phyloP scores from a whole-genome alignment of 2,113 vertebrate genomes.

The Podarcis cretensis region DNA sequence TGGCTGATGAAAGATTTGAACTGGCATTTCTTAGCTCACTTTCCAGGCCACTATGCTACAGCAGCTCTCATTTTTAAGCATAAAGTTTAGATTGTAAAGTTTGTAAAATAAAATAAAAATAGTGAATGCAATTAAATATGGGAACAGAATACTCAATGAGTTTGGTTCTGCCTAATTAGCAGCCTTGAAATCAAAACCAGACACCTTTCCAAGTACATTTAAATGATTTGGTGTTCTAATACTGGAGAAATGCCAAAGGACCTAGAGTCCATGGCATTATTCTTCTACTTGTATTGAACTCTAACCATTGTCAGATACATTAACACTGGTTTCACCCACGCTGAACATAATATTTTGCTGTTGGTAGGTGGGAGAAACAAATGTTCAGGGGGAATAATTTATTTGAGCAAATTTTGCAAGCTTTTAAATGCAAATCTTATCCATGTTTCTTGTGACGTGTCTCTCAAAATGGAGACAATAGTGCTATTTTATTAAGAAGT shows the following conservation, averaged over 20 bases:
- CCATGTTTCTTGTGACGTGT: not conserved
- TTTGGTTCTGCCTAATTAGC: not conserved
- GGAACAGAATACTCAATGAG: not conserved
- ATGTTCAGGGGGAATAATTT: not conserved
- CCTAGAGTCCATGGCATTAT: not conserved
- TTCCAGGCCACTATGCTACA: not conserved
- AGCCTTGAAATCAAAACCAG: not conserved
- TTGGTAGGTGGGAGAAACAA: not conserved
- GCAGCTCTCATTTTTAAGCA: not conserved
- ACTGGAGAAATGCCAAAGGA: not conserved
- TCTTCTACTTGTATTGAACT: not conserved
- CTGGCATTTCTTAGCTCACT: no score
- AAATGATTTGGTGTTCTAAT: not conserved
- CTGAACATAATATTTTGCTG: not conserved
- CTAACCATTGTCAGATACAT: not conserved
- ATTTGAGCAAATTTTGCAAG: not conserved
- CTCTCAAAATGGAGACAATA: slow-evolving; percentile 12
- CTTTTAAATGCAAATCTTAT: not conserved
- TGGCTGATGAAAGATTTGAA: not conserved
- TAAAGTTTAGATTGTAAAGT: not conserved
- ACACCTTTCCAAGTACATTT: slow-evolving; percentile 17
- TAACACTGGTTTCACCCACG: not conserved
- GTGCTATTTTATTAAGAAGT: slow-evolving; percentile 31
- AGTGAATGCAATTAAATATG: not conserved
- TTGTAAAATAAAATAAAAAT: not conserved